Percentiles rank a stretch among this genome's conserved stretches.
These are phyloP conservation scores for Eriocheir sinensis DNA, from an alignment of 1,140 invertebrate species.

Conservation along the genomic window DNA sequence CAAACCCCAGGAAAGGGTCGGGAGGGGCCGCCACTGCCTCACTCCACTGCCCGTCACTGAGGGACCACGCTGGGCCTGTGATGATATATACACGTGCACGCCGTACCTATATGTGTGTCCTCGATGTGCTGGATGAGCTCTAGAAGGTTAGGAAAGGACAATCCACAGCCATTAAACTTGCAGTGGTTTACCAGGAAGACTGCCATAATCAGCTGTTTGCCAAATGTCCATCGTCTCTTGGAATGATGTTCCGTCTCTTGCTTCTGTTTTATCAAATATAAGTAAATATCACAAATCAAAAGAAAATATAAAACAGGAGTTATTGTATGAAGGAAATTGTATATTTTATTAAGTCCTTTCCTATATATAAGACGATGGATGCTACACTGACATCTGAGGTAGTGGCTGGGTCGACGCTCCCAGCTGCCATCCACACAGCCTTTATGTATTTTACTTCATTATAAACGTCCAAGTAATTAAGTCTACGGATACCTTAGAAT, in stretches of 20 bases:
- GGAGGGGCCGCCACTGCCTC: slow-evolving; percentile 15
- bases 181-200: slow-evolving; percentile 93
- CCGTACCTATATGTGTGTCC: slow-evolving; percentile 91
- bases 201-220: slow-evolving; percentile 85
- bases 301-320: background rate
- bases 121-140: slow-evolving; percentile 93
- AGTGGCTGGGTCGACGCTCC: background rate
- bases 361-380: background rate
- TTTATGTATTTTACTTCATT: too few species aligned
- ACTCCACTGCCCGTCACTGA: background rate
- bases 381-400: background rate
- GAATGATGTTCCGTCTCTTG: background rate
- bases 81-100: slow-evolving; percentile 77
- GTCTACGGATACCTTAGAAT: too few species aligned
- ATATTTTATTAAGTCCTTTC: background rate
- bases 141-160: slow-evolving; percentile 89
- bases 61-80: slow-evolving; percentile 54
- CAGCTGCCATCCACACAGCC: background rate
- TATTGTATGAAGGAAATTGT: background rate
- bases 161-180: slow-evolving; percentile 92
- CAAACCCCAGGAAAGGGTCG: slow-evolving; percentile 48
- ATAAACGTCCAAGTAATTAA: too few species aligned
- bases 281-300: background rate
- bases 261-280: background rate
- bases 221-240: slow-evolving; percentile 52